Base-by-base conservation (phyloP, 1,140 invertebrate species). In the Pseudomyrmex pallidus region DNA sequence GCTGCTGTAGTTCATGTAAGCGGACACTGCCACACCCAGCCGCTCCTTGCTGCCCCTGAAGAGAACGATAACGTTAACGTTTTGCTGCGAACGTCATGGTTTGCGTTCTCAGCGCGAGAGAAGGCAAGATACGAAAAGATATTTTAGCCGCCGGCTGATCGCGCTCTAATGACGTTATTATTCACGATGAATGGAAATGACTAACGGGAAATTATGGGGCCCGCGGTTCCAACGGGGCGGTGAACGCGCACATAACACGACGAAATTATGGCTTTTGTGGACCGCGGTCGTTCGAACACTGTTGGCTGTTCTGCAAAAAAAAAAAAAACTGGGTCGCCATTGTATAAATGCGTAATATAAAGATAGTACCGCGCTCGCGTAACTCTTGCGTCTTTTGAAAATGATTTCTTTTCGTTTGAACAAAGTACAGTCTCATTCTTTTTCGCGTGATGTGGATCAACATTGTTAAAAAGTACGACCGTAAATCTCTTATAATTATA, bases 1-100 rank as follows among this genome's bases (percentile, higher is more conserved):
- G 91, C 96, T 98, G 85, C 97, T 98, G 94, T 99, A 99, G 94
- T 98, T 97, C 97, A 98, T 98, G 94, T 98, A 99, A 9, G 98
- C 97, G 13, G 98, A 97, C 74, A 99, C 96, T 83, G 98, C 96
- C 59, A 98, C 97, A 59, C 97, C 98, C 22, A 98, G 95, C 73
- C 98, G 95, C 85, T 98, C 97, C 88, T 97, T 96, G 89, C 96
- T 96, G 56, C 96, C 96, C 92, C 96, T 96, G 92, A 85, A 91
- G 89, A 90, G 44, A 74, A 70, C 15, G 67, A 48, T 80, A 72
- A 80, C 76, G 76, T 80, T 80, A 80, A 61, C 66, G 67, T 50
- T 50, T 10, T 50, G 35, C 12, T n/a, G 66, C 76, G 54, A 61
- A 70, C 52, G 54, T 12, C 20, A 62, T 56, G n/a, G 63, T 17